Conservation (phyloP, 2,113 vertebrate genomes). For the Himantopus leucocephalus region DNA sequence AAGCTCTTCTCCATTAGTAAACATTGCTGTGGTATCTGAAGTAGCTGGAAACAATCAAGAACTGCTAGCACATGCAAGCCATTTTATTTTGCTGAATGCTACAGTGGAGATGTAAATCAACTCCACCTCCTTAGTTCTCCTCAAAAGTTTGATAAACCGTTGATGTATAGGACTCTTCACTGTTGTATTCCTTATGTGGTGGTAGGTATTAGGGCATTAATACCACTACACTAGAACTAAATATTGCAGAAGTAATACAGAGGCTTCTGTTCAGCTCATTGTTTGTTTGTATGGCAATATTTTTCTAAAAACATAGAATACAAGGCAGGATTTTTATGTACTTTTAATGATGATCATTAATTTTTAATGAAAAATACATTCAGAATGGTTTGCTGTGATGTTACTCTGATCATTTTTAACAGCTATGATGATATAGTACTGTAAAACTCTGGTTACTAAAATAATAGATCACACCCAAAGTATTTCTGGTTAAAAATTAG, state of each 20-base stretch:
- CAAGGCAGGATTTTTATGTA: neutral
- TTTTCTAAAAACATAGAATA: neutral
- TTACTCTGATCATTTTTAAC: neutral
- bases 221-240: neutral
- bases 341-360: neutral
- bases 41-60: neutral
- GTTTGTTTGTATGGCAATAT: neutral
- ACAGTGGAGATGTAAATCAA: fast-evolving
- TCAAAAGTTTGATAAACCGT: neutral
- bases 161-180: neutral
- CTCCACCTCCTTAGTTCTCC: neutral
- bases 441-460: neutral
- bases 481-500: neutral
- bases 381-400: neutral
- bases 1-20: neutral
- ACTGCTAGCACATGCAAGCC: fast-evolving
- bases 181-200: neutral
- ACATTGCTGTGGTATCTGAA: neutral
- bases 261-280: neutral
- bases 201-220: neutral
- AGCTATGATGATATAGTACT: neutral
- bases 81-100: neutral
- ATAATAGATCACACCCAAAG: neutral
- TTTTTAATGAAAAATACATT: neutral
- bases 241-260: neutral